Percentiles rank a stretch among this genome's conserved stretches.
phyloP scores from a whole-genome alignment of 2,113 vertebrate species.

The Oenanthe melanoleuca region DNA sequence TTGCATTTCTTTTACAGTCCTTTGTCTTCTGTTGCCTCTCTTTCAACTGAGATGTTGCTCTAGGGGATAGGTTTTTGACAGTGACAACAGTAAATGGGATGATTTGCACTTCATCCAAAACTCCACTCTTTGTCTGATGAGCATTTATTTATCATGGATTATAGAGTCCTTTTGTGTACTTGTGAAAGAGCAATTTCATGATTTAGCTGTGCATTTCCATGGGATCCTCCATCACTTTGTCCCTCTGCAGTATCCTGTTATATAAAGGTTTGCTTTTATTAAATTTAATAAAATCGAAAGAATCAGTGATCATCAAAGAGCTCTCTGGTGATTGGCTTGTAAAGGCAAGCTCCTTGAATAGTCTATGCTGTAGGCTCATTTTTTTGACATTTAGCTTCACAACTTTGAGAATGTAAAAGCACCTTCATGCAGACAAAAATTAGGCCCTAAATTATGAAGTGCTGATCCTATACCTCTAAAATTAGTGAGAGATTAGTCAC shows the following conservation, averaged over 20 bases:
- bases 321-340: neutral
- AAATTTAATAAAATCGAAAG: neutral
- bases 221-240: neutral
- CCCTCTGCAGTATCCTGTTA: neutral
- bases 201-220: neutral
- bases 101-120: neutral
- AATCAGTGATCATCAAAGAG: neutral
- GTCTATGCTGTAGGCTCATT: neutral
- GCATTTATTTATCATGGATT: neutral
- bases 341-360: neutral
- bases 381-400: neutral
- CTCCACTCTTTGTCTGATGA: neutral
- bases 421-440: slow-evolving; percentile 13
- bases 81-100: neutral
- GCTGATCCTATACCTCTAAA: slow-evolving; percentile 31
- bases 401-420: neutral
- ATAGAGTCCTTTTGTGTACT: neutral
- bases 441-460: slow-evolving; percentile 52
- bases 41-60: neutral
- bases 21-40: neutral
- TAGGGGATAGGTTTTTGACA: neutral
- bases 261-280: neutral
- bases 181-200: neutral
- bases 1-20: neutral
- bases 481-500: slow-evolving; percentile 45